Evolutionary conservation across 2,113 vertebrate species (phyloP).

Genomic region (Phocoena phocoena): DNA sequence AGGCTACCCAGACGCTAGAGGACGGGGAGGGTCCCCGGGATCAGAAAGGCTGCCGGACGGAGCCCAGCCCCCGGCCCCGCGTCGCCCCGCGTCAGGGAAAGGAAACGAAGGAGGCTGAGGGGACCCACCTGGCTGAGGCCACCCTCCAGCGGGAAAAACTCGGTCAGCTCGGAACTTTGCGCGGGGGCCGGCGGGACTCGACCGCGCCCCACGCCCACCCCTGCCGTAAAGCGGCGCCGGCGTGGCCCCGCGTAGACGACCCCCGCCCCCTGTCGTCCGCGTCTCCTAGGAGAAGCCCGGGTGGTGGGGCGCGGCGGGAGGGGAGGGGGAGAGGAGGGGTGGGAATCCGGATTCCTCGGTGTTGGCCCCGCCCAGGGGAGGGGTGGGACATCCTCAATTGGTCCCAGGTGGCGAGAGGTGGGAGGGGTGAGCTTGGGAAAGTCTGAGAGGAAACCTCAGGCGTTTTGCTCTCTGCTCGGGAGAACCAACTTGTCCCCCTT

Average conservation of each 20-base stretch:
- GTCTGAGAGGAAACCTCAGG: neutral
- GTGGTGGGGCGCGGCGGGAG: neutral
- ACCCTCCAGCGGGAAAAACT: fast-evolving
- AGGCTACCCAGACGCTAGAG: neutral
- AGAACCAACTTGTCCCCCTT: neutral
- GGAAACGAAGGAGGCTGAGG: neutral
- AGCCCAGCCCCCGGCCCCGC: neutral
- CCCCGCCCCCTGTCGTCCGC: neutral
- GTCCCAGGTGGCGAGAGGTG: neutral
- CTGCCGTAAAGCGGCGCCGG: neutral
- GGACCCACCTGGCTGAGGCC: neutral
- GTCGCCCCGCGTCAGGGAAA: neutral
- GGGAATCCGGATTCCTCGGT: neutral
- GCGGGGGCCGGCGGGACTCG: fast-evolving
- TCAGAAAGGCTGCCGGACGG: neutral
- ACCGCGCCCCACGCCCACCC: neutral
- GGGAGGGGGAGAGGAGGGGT: neutral
- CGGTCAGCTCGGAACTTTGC: fast-evolving
- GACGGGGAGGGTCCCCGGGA: neutral
- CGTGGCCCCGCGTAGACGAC: neutral
- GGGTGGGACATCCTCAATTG: neutral
- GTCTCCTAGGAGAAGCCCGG: no score
- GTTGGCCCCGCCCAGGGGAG: neutral
- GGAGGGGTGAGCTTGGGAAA: neutral
- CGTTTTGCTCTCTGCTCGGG: neutral